Evolutionary conservation across 2,113 vertebrate species (phyloP).

Genomic region (Speoplatyrhinus poulsoni): DNA sequence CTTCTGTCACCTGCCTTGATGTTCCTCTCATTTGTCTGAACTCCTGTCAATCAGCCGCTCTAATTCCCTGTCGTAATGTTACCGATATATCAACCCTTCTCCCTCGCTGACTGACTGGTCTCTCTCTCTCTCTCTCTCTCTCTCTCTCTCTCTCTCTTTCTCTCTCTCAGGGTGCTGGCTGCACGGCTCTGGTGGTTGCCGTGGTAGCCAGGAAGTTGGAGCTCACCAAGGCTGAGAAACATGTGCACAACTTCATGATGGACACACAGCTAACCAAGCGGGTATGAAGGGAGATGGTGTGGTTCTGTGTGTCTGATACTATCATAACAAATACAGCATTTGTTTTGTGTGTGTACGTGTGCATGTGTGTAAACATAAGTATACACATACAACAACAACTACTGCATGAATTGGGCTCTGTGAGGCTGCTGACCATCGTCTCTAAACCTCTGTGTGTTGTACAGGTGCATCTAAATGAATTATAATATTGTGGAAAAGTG

Average conservation of each 20-base stretch:
- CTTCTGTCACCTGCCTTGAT: conserved; percentile 40
- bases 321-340: neutral
- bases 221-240: conserved; percentile 97
- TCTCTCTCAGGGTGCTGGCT: conserved; percentile 86
- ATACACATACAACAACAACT: no score
- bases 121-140: neutral
- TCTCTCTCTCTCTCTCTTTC: conserved; percentile 12
- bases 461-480: neutral
- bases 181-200: conserved; percentile 95
- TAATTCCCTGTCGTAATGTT: conserved; percentile 50
- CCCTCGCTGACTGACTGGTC: conserved; percentile 23
- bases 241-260: conserved; percentile 99
- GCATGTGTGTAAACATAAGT: neutral
- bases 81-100: conserved; percentile 44
- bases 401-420: conserved; percentile 1
- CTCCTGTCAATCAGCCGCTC: conserved; percentile 48
- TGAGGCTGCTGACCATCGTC: conserved; percentile 1
- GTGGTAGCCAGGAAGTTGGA: conserved; percentile 98
- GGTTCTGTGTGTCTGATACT: conserved; percentile 25
- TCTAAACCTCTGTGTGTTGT: conserved; percentile 20
- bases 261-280: conserved; percentile 97
- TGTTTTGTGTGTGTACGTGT: neutral
- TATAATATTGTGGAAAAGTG: no score
- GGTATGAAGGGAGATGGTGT: conserved; percentile 76
- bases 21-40: conserved; percentile 49